A percentile compares a stretch with the other conserved stretches of the same genome.
Evolutionary conservation across 2,888 invertebrate genomes (phyloP).

Genomic region (Odontomyia ornata): DNA sequence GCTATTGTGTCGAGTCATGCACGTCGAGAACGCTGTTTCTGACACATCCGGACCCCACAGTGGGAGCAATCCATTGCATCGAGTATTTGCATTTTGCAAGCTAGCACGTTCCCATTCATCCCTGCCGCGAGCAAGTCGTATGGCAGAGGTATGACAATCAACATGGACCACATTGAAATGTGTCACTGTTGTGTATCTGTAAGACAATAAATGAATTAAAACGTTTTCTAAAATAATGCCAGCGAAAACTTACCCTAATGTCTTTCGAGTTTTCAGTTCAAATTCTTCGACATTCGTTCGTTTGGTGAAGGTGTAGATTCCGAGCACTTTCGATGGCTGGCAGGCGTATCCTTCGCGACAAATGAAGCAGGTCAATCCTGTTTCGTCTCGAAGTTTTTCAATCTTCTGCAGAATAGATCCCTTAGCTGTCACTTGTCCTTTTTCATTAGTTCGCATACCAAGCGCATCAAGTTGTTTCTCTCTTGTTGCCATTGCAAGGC

Average conservation of each 20-base stretch:
- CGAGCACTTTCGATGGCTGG: constrained; percentile 91
- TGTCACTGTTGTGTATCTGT: constrained; percentile 89
- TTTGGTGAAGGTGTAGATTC: constrained; percentile 97
- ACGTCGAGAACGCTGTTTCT: constrained; percentile 91
- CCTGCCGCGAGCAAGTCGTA: constrained; percentile 76
- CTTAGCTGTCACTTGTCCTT: constrained; percentile 91
- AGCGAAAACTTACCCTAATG: constrained; percentile 67
- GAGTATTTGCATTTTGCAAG: constrained; percentile 96
- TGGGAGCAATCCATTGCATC: constrained; percentile 95
- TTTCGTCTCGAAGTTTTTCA: constrained; percentile 95
- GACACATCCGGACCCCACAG: constrained; percentile 96
- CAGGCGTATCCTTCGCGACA: constrained; percentile 98
- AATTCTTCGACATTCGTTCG: constrained; percentile 92
- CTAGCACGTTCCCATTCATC: constrained; percentile 97
- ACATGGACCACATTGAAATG: constrained; percentile 99
- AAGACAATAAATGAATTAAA: constrained; percentile 22
- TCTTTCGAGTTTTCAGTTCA: constrained; percentile 88
- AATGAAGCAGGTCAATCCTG: constrained; percentile 95
- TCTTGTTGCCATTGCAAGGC: constrained; percentile 97
- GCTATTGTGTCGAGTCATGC: constrained; percentile 90
- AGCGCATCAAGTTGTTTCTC: constrained; percentile 94
- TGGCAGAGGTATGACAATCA: constrained; percentile 97
- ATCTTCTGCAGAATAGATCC: constrained; percentile 90
- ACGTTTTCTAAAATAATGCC: not conserved
- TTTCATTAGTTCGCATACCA: constrained; percentile 96